Conservation (phyloP, 1,140 invertebrate genomes). For the Conus betulinus region DNA sequence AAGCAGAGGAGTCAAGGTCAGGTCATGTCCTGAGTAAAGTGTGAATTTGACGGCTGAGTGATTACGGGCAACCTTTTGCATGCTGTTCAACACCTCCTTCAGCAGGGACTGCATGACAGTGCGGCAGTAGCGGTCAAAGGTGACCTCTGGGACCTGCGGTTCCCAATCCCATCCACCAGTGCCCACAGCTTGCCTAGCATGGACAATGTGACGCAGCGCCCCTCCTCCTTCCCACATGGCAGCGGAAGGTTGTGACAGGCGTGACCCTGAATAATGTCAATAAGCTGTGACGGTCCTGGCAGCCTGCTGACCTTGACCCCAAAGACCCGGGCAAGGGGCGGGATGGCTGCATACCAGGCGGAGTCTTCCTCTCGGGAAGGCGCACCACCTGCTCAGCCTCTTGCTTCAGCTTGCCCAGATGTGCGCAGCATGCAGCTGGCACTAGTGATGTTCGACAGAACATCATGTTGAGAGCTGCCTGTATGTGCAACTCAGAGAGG, state of each 20-base stretch:
- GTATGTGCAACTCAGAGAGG: conserved; percentile 78
- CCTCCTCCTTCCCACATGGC: conserved; percentile 79
- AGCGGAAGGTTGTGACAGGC: conserved; percentile 88
- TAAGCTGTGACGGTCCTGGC: conserved; percentile 77
- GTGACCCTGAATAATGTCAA: conserved; percentile 88
- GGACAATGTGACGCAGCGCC: conserved; percentile 45
- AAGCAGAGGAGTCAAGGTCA: conserved; percentile 88
- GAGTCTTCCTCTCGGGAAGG: conserved; percentile 47
- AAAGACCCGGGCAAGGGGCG: conserved; percentile 47
- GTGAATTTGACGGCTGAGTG: conserved; percentile 87
- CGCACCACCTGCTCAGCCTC: conserved; percentile 52
- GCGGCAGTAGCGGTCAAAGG: conserved; percentile 53
- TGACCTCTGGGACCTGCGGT: conserved; percentile 47
- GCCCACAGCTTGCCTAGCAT: conserved; percentile 68
- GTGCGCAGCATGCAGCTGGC: conserved; percentile 86
- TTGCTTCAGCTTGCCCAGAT: conserved; percentile 47
- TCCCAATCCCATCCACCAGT: conserved; percentile 65
- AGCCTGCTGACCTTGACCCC: conserved; percentile 36
- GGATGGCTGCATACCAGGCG: conserved; percentile 21
- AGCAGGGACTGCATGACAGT: conserved; percentile 74
- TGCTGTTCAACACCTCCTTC: conserved; percentile 79
- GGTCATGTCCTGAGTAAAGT: conserved; percentile 93
- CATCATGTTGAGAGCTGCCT: conserved; percentile 47
- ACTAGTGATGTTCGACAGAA: conserved; percentile 57
- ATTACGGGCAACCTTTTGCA: conserved; percentile 85